Conservation (phyloP, 2,797 vertebrate genomes). For the Crocodylus rhombifer region DNA sequence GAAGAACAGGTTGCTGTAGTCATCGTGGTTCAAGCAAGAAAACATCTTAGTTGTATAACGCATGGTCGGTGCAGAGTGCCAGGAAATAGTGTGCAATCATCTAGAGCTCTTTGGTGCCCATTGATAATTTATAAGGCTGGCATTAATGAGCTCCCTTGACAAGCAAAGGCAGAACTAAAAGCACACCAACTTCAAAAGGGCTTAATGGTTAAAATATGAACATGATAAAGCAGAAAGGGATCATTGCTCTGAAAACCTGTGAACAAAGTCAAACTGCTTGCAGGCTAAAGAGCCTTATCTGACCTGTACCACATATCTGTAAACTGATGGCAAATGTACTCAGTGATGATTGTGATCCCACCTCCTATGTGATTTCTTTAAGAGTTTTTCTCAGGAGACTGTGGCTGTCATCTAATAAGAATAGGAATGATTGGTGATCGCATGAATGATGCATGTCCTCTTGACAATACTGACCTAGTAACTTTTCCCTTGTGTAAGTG, state of each 20-base stretch:
- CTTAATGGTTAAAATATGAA: slow-evolving; percentile 24
- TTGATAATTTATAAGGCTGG: slow-evolving; percentile 41
- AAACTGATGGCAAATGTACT: slow-evolving; percentile 14
- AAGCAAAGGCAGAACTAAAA: slow-evolving; percentile 43
- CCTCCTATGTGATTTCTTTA: not conserved
- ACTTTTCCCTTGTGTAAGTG: slow-evolving; percentile 6
- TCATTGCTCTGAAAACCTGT: slow-evolving; percentile 23
- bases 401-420: not conserved
- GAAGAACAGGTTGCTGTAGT: slow-evolving; percentile 15
- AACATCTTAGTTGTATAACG: not conserved
- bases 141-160: slow-evolving; percentile 61
- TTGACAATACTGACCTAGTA: not conserved
- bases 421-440: not conserved
- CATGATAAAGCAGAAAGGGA: not conserved
- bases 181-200: slow-evolving; percentile 36
- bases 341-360: slow-evolving; percentile 30
- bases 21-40: not conserved
- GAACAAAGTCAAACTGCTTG: slow-evolving; percentile 14
- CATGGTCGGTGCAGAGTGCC: not conserved
- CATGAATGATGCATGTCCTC: not conserved
- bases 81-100: not conserved
- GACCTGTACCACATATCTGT: not conserved
- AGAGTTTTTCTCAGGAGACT: slow-evolving; percentile 12
- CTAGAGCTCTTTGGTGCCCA: not conserved
- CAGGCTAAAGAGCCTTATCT: slow-evolving; percentile 32